phyloP scores from a whole-genome alignment of 2,888 invertebrate species.

The Cylindroiulus punctatus region DNA sequence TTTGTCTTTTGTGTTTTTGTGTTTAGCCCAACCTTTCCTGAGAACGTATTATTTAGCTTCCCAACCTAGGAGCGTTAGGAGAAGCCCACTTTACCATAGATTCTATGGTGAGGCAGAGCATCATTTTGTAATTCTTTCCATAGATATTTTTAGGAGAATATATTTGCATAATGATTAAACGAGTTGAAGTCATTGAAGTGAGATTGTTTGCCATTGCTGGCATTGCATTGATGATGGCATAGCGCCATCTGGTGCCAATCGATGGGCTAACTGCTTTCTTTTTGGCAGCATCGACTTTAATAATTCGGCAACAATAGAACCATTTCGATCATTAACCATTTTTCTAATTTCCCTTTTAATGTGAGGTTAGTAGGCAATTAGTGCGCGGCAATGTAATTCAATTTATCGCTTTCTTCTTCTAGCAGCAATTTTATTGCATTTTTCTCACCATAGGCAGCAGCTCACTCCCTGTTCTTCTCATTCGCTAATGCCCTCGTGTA shows the following conservation, averaged over 20 bases:
- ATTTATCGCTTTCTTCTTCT: slow-evolving; percentile 11
- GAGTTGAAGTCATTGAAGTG: too few relatives aligned
- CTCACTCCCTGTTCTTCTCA: neutral
- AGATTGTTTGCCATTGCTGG: neutral
- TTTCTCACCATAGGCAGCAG: slow-evolving; percentile 33
- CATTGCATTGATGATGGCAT: neutral
- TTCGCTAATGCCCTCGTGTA: slow-evolving; percentile 17
- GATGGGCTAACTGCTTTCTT: neutral
- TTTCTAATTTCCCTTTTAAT: slow-evolving; percentile 20
- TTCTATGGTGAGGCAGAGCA: too few relatives aligned
- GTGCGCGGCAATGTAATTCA: slow-evolving; percentile 4
- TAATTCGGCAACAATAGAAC: slow-evolving; percentile 14
- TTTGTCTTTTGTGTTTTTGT: too few relatives aligned
- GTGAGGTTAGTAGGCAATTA: slow-evolving; percentile 34
- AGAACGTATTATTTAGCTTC: too few relatives aligned
- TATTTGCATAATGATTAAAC: too few relatives aligned
- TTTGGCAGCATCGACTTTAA: neutral
- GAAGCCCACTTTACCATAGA: too few relatives aligned
- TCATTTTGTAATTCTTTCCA: too few relatives aligned
- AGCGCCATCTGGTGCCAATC: neutral
- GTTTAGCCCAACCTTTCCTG: too few relatives aligned
- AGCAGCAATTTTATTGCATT: slow-evolving; percentile 24
- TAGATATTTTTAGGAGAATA: too few relatives aligned
- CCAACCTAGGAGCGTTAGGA: too few relatives aligned
- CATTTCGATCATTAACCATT: slow-evolving; percentile 26